These are phyloP conservation scores for Drosophila anceps DNA, from an alignment of 2,888 invertebrate genomes.

Conservation along the genomic window DNA sequence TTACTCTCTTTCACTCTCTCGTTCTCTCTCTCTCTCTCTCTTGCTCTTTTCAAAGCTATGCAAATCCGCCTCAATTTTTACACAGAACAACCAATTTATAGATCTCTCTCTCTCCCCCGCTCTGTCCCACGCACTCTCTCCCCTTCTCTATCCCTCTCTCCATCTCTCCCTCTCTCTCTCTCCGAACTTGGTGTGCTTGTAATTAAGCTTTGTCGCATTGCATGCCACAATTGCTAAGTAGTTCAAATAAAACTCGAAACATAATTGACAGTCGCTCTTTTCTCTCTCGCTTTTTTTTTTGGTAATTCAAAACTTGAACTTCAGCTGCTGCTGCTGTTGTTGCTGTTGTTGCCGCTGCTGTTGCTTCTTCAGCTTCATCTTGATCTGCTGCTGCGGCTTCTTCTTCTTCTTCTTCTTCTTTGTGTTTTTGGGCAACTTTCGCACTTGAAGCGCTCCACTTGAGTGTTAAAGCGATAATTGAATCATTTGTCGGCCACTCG, in stretches of 20 bases:
- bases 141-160: neutral
- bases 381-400: neutral
- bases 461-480: constrained; percentile 63
- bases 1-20: neutral
- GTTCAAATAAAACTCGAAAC: constrained; percentile 66
- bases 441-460: constrained; percentile 63
- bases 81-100: neutral
- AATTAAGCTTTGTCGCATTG: constrained; percentile 73
- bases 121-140: neutral
- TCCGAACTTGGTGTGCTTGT: constrained; percentile 78
- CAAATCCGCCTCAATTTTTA: no score
- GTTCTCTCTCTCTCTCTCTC: neutral
- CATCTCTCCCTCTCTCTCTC: constrained; percentile 12
- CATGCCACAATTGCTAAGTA: constrained; percentile 57
- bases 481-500: constrained; percentile 71
- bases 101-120: no score
- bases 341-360: constrained; percentile 1
- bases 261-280: constrained; percentile 68
- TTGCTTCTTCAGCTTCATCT: constrained; percentile 4
- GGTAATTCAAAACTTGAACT: constrained; percentile 40
- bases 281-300: constrained; percentile 13
- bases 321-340: constrained; percentile 9
- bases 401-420: constrained; percentile 6
- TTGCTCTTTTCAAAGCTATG: neutral
- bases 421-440: constrained; percentile 71